Evolutionary conservation across 2,797 vertebrate species (phyloP), one percentile per base, ranked within the genome.

Genomic region (Syngnathus acus): DNA sequence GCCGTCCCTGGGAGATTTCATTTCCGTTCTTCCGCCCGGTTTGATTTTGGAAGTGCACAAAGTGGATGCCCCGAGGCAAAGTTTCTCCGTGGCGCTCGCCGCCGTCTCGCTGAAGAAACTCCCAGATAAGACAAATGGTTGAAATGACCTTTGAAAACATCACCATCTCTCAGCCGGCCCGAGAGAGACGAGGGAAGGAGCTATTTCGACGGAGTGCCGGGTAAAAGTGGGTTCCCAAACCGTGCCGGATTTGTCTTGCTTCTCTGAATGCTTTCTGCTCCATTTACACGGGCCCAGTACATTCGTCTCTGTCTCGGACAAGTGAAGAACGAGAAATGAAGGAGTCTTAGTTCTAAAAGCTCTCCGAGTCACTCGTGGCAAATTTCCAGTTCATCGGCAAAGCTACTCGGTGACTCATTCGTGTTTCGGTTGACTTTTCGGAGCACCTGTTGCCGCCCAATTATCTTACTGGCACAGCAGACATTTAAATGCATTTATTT

Each of bases 101-200:
- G 71, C 72, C 69, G 65, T 84, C 76, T 70, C 72, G 57, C 75
- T 58, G 76, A 82, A 82, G 81, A 79, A 84, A 80, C 83, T 86
- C 77, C 9, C 68, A 77, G 82, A 87, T 83, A 77, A 84, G 78
- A 88, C 82, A 84, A 87, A 88, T 81, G 74, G 80, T 87, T 78
- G 59, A 79, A 82, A 82, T 85, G 82, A 89, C 85, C 87, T 88
- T 90, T 89, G 78, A 72, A 86, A 87, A 87, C 82, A 89, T 88
- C 85, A 84, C 80, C 76, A 73, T 84, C 76, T 77, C 80, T 77
- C 72, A 16, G 78, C 72, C 75, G 38, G 64, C 70, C 77, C 2
- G 26, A 68, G 76, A 83, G 70, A 66, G 62, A 23, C 37, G 40
- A 17, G 62, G 62, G 57, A 43, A 19, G 62, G 53, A 69, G 68